These are phyloP conservation scores for Crotalus viridis DNA, from an alignment of 2,113 vertebrate genomes.

Conservation along the genomic window DNA sequence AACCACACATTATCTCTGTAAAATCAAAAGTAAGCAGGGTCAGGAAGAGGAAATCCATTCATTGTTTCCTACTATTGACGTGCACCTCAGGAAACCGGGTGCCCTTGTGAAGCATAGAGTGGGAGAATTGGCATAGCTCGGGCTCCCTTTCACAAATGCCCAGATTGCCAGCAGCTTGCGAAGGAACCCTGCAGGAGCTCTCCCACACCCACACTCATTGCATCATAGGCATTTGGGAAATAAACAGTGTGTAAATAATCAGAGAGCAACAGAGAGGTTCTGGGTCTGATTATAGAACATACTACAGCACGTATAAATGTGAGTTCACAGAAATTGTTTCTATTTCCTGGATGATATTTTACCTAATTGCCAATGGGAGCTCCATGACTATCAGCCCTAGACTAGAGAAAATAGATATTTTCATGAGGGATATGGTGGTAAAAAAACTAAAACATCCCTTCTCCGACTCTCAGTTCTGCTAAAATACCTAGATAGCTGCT, in stretches of 20 bases:
- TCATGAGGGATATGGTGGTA: no score
- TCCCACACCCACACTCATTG: background rate
- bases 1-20: constrained; percentile 46
- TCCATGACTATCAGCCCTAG: background rate
- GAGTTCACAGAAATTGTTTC: background rate
- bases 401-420: background rate
- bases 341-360: background rate
- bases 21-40: constrained; percentile 65
- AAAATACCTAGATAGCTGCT: background rate
- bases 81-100: rapidly evolving
- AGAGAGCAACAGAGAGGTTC: background rate
- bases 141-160: background rate
- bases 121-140: background rate
- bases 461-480: background rate
- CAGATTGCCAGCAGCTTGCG: background rate
- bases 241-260: background rate
- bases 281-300: background rate
- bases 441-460: background rate
- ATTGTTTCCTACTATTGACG: constrained; percentile 65
- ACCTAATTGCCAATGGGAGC: background rate
- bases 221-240: background rate
- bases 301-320: background rate
- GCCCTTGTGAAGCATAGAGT: constrained; percentile 4
- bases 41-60: constrained; percentile 67
- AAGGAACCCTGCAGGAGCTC: background rate